Conservation (phyloP, 1,140 invertebrate genomes). For the Heliothis virescens region DNA sequence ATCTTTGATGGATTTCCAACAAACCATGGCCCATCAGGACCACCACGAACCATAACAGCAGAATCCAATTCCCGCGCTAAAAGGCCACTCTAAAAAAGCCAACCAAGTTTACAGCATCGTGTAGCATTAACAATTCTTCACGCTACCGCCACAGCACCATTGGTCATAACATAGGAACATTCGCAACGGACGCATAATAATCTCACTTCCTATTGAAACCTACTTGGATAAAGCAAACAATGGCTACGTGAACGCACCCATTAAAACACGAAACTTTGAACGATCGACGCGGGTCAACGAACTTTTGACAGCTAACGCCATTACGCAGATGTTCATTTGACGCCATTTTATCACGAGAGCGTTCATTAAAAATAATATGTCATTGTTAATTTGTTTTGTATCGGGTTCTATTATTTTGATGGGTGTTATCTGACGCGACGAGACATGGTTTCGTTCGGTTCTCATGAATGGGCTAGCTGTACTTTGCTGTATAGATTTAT, state of each 20-base stretch:
- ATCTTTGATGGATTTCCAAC: too few species aligned
- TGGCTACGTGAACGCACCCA: slow-evolving; percentile 76
- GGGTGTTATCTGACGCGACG: not conserved
- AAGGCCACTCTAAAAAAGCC: slow-evolving; percentile 27
- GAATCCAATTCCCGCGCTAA: not conserved
- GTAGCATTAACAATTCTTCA: slow-evolving; percentile 44
- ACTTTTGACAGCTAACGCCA: slow-evolving; percentile 73
- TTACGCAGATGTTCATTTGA: slow-evolving; percentile 49
- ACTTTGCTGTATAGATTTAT: not conserved
- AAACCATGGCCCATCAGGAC: not conserved
- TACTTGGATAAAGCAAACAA: slow-evolving; percentile 78
- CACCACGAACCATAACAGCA: not conserved
- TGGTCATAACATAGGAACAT: slow-evolving; percentile 62
- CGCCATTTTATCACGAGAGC: slow-evolving; percentile 36
- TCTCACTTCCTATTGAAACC: slow-evolving; percentile 74
- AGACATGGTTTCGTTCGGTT: not conserved
- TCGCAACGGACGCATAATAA: slow-evolving; percentile 61
- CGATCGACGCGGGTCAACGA: slow-evolving; percentile 64
- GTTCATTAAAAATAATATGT: slow-evolving; percentile 49
- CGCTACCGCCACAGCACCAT: slow-evolving; percentile 47
- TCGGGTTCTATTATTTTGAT: slow-evolving; percentile 32
- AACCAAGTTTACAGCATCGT: slow-evolving; percentile 37
- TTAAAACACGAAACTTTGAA: slow-evolving; percentile 77
- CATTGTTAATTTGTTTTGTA: slow-evolving; percentile 44
- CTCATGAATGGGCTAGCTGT: not conserved